Conservation (phyloP, 2,113 vertebrate genomes). For the Nothoprocta pentlandii region DNA sequence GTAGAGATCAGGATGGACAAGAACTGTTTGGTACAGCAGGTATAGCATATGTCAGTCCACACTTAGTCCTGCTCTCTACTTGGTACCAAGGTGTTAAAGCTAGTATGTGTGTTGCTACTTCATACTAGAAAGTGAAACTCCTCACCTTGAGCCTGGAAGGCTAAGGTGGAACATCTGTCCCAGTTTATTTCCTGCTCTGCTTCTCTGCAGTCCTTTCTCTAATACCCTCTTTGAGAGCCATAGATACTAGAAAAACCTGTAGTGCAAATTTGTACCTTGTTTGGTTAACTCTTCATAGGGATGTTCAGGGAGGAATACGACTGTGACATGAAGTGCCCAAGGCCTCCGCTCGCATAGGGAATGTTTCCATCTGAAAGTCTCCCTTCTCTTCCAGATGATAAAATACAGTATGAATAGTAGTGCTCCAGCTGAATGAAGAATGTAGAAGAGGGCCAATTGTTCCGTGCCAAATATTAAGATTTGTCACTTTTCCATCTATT, state of each 20-base stretch:
- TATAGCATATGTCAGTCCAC: too few species aligned
- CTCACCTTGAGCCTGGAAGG: too few species aligned
- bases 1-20: not conserved
- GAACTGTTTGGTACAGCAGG: not conserved
- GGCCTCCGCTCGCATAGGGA: not conserved
- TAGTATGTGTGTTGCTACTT: not conserved
- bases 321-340: not conserved
- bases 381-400: not conserved
- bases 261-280: not conserved
- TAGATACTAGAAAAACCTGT: too few species aligned
- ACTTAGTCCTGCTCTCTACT: not conserved
- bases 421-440: not conserved
- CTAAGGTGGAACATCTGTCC: not conserved
- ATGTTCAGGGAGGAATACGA: too few species aligned
- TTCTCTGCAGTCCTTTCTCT: not conserved
- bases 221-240: too few species aligned
- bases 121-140: too few species aligned
- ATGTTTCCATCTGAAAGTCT: too few species aligned
- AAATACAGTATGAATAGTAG: not conserved
- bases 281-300: not conserved
- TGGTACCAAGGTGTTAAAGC: not conserved
- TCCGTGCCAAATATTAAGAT: not conserved
- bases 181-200: not conserved
- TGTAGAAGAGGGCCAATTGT: not conserved
- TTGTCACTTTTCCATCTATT: not conserved